Evolutionary conservation across 2,888 invertebrate genomes (phyloP), one percentile per base, ranked within the genome.

Genomic region (Xiphydria camelus): DNA sequence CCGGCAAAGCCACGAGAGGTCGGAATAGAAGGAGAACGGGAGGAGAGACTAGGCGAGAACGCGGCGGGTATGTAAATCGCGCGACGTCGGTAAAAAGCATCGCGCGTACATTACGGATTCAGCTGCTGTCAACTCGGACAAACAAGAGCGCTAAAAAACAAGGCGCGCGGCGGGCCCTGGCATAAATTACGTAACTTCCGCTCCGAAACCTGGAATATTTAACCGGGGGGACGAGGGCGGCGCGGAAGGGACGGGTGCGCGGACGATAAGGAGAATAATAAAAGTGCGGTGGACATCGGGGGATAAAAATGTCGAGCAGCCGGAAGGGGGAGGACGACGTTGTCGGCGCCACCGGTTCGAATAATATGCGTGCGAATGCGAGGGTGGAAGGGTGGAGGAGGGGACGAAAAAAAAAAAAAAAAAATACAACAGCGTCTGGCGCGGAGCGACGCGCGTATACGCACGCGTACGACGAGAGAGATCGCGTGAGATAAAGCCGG

Each of bases 151-250:
- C 12, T 15, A 9, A 29, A 29, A 29, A 29, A 29, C 29, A 29
- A 29, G 14, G 29, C 29, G 29, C 5, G 12, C 29, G 14, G 36
- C 37, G 45, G 45, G 35, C 40, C 36, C 41, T 45, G 35, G 45
- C 57, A 56, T 57, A 62, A 62, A 62, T 62, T 61, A 59, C 39
- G 48, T 47, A 51, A 62, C 60, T 62, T 62, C 62, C 62, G 62
- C 40, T 33, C 42, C 29, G 46, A 45, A 56, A 43, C 39, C 41
- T 39, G 18, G 25, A 22, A 44, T 29, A 10, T n/a, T n/a, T n/a
- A n/a, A n/a, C n/a, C n/a, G n/a, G n/a, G n/a, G n/a, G n/a, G n/a
- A n/a, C 6, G 29, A 14, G 12, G 12, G 29, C 12, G 29, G 29
- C 5, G 29, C 4, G 12, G 15, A 3, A 4, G 3, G n/a, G 3